phyloP scores from a whole-genome alignment of 2,888 invertebrate genomes.

The Gymnosoma rotundatum region DNA sequence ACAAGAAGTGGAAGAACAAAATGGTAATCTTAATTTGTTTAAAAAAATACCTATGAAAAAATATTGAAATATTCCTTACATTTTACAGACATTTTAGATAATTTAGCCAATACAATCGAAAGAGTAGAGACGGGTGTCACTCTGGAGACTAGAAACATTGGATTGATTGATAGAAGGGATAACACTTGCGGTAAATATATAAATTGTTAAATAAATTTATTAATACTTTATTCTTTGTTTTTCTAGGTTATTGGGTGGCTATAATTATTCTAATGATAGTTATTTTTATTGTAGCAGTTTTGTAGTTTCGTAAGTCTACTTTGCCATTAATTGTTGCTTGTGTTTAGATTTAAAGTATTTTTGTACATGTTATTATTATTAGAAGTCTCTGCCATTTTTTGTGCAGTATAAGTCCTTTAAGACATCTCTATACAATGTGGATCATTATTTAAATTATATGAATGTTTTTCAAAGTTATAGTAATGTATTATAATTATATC shows the following conservation, averaged over 20 bases:
- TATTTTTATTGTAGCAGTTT: constrained; percentile 85
- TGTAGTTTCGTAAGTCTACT: constrained; percentile 72
- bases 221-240: constrained; percentile 14
- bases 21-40: constrained; percentile 83
- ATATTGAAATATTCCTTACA: neutral
- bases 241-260: constrained; percentile 87
- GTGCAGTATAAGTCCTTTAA: neutral
- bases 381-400: too few species aligned
- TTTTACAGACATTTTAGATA: constrained; percentile 87
- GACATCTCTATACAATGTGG: neutral
- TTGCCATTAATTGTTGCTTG: neutral
- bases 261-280: constrained; percentile 87
- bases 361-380: neutral
- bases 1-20: constrained; percentile 89
- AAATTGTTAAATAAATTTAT: neutral
- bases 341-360: constrained; percentile 73
- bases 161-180: constrained; percentile 86
- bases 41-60: too few species aligned
- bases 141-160: constrained; percentile 86
- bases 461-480: too few species aligned
- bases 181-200: constrained; percentile 85
- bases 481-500: too few species aligned
- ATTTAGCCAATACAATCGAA: constrained; percentile 88
- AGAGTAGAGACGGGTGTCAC: constrained; percentile 87
- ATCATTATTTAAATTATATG: neutral